Conservation (phyloP, 1,140 invertebrate species). For the Camponotus pennsylvanicus region DNA sequence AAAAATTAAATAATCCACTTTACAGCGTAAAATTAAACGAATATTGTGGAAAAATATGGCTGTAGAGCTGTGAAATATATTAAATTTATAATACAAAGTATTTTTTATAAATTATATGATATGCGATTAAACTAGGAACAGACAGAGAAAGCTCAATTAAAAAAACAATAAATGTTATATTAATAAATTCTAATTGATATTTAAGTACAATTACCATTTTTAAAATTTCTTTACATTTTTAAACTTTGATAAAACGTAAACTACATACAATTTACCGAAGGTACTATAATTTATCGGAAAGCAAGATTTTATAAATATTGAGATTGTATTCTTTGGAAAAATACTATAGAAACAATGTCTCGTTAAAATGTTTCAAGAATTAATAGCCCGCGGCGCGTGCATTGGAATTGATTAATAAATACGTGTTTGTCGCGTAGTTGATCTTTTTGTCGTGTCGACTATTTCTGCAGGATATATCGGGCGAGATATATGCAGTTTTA, state of each 20-base stretch:
- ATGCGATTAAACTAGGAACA: background rate
- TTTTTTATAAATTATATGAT: background rate
- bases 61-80: background rate
- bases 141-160: background rate
- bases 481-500: slow-evolving; percentile 2
- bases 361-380: slow-evolving; percentile 29
- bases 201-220: background rate
- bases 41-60: background rate
- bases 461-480: background rate
- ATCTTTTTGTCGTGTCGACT: slow-evolving; percentile 27
- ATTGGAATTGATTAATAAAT: slow-evolving; percentile 41
- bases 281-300: background rate
- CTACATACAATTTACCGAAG: background rate
- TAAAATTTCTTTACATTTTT: background rate
- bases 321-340: too few relatives aligned
- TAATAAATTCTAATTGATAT: background rate
- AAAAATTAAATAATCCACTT: background rate
- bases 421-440: slow-evolving; percentile 13
- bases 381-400: background rate
- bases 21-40: background rate
- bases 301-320: background rate
- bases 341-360: slow-evolving; percentile 8
- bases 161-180: background rate
- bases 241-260: background rate
- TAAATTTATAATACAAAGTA: background rate